Percentiles rank a stretch among this genome's conserved stretches.
These are phyloP conservation scores for Erpetoichthys calabaricus DNA, from an alignment of 2,797 vertebrate species.

Conservation along the genomic window DNA sequence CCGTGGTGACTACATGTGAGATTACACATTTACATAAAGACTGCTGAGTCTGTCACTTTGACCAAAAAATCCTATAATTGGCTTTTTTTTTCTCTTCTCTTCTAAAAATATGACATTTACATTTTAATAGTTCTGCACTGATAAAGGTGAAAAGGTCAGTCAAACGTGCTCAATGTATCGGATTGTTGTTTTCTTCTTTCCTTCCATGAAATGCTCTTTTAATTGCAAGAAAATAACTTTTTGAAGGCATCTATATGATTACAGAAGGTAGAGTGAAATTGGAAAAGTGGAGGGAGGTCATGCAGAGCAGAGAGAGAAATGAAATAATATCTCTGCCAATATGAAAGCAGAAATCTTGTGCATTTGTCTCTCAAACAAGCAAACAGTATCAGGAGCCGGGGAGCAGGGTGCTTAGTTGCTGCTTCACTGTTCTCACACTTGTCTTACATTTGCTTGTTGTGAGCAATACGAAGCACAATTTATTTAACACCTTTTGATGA, in stretches of 20 bases:
- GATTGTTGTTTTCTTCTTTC: slow-evolving; percentile 19
- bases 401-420: no score
- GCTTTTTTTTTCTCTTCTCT: slow-evolving; percentile 40
- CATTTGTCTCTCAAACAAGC: no score
- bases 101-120: slow-evolving; percentile 64
- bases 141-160: slow-evolving; percentile 53
- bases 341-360: no score
- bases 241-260: slow-evolving; percentile 1
- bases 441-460: no score
- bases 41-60: slow-evolving; percentile 62
- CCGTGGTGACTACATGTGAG: slow-evolving; percentile 32
- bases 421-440: no score
- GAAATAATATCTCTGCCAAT: no score
- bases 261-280: not conserved
- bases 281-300: slow-evolving; percentile 18
- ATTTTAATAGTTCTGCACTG: slow-evolving; percentile 70
- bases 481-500: no score
- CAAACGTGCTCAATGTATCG: slow-evolving; percentile 50
- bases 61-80: slow-evolving; percentile 55
- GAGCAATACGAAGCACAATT: no score
- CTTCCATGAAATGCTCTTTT: slow-evolving; percentile 17
- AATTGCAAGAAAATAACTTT: slow-evolving; percentile 11
- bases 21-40: slow-evolving; percentile 45
- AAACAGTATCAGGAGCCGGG: no score
- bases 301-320: no score